A percentile compares a stretch with the other conserved stretches of the same genome.
Conservation (phyloP, 2,797 vertebrate species). For the Lepus townsendii region DNA sequence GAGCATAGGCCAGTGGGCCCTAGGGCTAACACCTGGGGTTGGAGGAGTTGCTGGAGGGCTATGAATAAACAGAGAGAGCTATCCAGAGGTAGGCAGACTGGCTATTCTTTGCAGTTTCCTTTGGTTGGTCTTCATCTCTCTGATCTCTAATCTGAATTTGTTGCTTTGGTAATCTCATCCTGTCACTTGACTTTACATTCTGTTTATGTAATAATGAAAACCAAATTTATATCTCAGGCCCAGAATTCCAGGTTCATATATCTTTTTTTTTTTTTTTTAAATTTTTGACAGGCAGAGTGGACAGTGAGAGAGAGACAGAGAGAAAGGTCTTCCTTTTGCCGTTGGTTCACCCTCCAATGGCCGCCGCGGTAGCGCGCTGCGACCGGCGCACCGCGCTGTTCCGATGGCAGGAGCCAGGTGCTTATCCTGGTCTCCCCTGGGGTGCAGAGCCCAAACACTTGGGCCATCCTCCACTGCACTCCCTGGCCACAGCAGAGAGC, state of each 20-base stretch:
- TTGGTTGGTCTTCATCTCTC: constrained; percentile 39
- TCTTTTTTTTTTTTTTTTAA: not conserved
- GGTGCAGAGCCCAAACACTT: too few relatives aligned
- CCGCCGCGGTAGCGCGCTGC: too few relatives aligned
- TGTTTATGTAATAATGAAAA: constrained; percentile 29
- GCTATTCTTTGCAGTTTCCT: not conserved
- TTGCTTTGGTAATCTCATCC: not conserved
- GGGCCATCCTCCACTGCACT: too few relatives aligned
- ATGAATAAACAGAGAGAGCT: not conserved
- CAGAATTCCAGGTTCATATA: not conserved
- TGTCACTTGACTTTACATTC: not conserved
- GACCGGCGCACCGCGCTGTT: too few relatives aligned
- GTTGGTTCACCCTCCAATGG: too few relatives aligned
- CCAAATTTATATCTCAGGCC: constrained; percentile 11
- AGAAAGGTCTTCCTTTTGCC: too few relatives aligned
- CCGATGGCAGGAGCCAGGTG: too few relatives aligned
- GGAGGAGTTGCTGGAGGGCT: not conserved
- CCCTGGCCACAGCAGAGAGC: too few relatives aligned
- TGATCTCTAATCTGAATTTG: not conserved
- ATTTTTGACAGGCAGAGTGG: too few relatives aligned
- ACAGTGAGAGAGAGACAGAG: too few relatives aligned
- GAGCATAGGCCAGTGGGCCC: not conserved
- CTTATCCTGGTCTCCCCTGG: too few relatives aligned
- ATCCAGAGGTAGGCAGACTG: not conserved
- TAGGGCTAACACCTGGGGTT: not conserved